Evolutionary conservation across 2,113 vertebrate genomes (phyloP).

Genomic region (Myodes glareolus): DNA sequence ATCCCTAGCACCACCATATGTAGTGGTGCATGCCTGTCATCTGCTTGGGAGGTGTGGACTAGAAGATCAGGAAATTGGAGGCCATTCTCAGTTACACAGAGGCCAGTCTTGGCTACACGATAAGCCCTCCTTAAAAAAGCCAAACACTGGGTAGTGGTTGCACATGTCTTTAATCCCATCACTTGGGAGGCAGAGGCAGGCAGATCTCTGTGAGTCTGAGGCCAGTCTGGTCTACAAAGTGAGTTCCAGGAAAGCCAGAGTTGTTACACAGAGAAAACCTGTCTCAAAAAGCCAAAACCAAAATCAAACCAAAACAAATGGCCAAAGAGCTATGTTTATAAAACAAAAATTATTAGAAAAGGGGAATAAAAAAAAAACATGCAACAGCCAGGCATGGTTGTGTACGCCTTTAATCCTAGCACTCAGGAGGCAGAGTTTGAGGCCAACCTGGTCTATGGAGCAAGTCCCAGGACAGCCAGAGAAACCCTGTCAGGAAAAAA

Average conservation of each 20-base stretch:
- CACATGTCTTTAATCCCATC: background rate
- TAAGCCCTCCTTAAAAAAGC: background rate
- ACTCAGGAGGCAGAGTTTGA: background rate
- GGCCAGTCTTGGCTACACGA: background rate
- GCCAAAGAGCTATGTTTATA: background rate
- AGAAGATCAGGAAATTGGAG: background rate
- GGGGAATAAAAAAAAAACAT: background rate
- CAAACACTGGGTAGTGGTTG: background rate
- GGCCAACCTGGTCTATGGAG: background rate
- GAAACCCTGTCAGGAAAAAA: background rate
- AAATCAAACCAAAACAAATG: background rate
- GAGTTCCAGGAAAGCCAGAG: background rate
- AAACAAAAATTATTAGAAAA: slow-evolving; percentile 45
- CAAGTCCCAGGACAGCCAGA: background rate
- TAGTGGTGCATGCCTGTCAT: background rate
- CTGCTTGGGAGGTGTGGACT: background rate
- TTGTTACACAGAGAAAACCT: background rate
- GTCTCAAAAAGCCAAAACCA: no score
- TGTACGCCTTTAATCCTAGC: background rate
- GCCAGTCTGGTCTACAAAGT: background rate
- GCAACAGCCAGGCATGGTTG: background rate
- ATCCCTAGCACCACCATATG: background rate
- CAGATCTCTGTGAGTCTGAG: background rate
- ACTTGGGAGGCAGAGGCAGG: background rate
- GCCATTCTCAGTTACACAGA: background rate